Conservation (phyloP, 2,113 vertebrate species). For the Toxostoma redivivum region DNA sequence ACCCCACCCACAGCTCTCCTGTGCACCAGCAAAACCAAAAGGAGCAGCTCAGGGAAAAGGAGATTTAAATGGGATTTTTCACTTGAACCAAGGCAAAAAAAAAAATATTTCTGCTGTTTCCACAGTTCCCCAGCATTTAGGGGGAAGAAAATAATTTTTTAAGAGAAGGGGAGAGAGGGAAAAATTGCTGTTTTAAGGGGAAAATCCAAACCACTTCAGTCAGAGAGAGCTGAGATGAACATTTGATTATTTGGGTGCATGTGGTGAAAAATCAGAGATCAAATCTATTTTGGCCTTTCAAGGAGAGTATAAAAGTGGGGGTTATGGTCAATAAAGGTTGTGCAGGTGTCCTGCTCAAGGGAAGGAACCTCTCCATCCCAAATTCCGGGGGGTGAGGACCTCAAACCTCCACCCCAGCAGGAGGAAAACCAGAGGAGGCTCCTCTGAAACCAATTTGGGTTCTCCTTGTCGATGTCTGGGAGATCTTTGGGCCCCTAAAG, state of each 20-base stretch:
- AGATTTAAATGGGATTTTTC: background rate
- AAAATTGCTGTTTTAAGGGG: background rate
- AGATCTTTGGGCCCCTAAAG: background rate
- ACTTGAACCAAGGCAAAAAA: background rate
- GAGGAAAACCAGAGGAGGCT: background rate
- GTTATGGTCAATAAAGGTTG: background rate
- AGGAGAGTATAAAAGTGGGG: background rate
- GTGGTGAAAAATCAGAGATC: background rate
- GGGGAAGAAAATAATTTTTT: background rate
- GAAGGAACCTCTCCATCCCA: fast-evolving
- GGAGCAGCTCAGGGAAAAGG: background rate
- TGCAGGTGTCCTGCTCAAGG: fast-evolving
- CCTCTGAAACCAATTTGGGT: background rate
- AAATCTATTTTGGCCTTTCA: background rate
- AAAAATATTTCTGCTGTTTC: background rate
- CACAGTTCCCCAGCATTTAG: background rate
- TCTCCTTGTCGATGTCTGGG: background rate
- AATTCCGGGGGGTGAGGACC: no score
- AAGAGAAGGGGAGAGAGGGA: background rate
- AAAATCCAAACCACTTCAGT: background rate
- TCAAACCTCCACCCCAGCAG: background rate
- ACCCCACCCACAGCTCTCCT: background rate
- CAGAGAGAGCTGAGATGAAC: background rate
- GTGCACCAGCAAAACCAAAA: background rate
- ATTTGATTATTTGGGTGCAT: fast-evolving